These are phyloP conservation scores for Vanessa tameamea DNA, from an alignment of 1,140 invertebrate genomes.

Conservation along the genomic window DNA sequence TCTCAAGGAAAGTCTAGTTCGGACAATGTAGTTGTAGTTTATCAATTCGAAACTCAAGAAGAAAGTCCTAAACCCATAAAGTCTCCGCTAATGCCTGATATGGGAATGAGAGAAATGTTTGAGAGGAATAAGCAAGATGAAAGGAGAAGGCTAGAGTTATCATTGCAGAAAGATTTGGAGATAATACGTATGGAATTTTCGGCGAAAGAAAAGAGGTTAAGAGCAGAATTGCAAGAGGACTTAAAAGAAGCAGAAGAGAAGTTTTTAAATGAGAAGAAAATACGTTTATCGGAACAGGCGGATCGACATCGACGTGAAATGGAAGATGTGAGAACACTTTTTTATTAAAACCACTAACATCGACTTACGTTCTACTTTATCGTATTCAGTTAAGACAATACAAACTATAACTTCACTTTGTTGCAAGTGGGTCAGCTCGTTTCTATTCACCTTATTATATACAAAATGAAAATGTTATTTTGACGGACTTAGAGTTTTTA, in stretches of 20 bases:
- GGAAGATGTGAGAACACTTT: conserved; percentile 73
- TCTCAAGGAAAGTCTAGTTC: conserved; percentile 73
- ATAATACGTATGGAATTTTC: conserved; percentile 72
- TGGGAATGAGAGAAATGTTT: conserved; percentile 34
- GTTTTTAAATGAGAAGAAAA: conserved; percentile 79
- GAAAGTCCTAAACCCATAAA: conserved; percentile 57
- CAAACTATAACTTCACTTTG: too few relatives aligned
- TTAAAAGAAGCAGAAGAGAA: conserved; percentile 80
- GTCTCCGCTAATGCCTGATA: conserved; percentile 28
- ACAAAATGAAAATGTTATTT: too few relatives aligned
- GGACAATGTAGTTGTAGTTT: conserved; percentile 73
- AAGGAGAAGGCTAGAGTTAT: conserved; percentile 64
- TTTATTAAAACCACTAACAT: conserved; percentile 1
- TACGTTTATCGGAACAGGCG: conserved; percentile 73
- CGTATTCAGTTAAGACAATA: too few relatives aligned
- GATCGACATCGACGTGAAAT: conserved; percentile 78
- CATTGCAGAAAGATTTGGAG: conserved; percentile 70
- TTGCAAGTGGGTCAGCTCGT: too few relatives aligned
- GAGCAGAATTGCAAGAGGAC: conserved; percentile 78
- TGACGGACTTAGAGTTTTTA: too few relatives aligned
- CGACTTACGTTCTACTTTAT: neutral
- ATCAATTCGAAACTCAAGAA: conserved; percentile 73
- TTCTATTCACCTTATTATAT: too few relatives aligned
- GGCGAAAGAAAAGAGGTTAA: conserved; percentile 70
- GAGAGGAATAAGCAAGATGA: conserved; percentile 57